These are phyloP conservation scores for Platichthys stellatus DNA, from an alignment of 2,113 vertebrate genomes.

Conservation along the genomic window DNA sequence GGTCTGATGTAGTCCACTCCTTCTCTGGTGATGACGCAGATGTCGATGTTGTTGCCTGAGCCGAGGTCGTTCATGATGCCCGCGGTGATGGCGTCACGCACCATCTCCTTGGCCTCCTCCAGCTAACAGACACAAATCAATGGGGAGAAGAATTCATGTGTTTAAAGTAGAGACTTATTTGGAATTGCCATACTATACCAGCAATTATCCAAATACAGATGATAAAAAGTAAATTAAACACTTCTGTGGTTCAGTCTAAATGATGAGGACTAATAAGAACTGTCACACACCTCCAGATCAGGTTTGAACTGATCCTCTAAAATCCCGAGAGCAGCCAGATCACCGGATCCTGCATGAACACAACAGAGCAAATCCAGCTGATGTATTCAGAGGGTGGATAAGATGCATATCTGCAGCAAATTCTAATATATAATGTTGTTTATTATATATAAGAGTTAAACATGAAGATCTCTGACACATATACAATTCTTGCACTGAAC, in stretches of 20 bases:
- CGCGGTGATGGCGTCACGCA: slow-evolving; percentile 81
- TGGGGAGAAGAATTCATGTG: not conserved
- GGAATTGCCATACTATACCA: not conserved
- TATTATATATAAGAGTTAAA: too few species aligned
- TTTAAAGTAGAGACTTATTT: not conserved
- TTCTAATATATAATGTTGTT: too few species aligned
- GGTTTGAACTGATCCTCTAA: slow-evolving; percentile 86
- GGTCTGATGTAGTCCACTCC: slow-evolving; percentile 81
- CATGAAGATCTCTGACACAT: too few species aligned
- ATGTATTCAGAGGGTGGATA: too few species aligned
- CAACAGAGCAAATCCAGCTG: not conserved
- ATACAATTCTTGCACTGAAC: too few species aligned
- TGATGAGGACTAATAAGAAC: not conserved
- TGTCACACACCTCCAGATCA: slow-evolving; percentile 79
- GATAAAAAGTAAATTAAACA: too few species aligned
- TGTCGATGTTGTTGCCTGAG: slow-evolving; percentile 87
- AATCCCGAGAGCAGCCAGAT: slow-evolving; percentile 84
- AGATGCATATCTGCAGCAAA: too few species aligned
- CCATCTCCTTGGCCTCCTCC: slow-evolving; percentile 81
- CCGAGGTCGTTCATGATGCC: slow-evolving; percentile 88
- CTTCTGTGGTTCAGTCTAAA: not conserved
- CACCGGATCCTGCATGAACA: slow-evolving; percentile 83
- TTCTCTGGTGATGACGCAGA: slow-evolving; percentile 83
- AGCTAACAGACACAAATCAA: slow-evolving; percentile 65
- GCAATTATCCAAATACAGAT: not conserved